Evolutionary conservation across 2,113 vertebrate species (phyloP), one percentile per base, ranked within the genome.

Genomic region (Labrus mixtus): DNA sequence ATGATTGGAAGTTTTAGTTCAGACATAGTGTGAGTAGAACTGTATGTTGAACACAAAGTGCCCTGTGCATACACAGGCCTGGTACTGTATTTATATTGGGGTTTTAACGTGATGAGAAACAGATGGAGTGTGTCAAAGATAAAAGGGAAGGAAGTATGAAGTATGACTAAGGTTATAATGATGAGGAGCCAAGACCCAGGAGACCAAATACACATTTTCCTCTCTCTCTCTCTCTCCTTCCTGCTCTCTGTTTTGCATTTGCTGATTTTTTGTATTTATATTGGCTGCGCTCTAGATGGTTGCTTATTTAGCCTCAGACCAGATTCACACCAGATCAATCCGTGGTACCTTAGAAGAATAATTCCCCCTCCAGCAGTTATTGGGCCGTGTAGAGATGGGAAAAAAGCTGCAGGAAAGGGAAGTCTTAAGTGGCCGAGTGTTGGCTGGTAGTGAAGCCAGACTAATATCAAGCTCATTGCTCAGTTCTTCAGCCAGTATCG

Each of bases 81-180:
- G 71, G 83, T 77, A 85, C 87, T 89, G 84, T 87, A 88, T 89
- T 88, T 89, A 86, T 84, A 89, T 83, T 87, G 86, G 68, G 29
- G 75, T 78, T 86, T 90, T 90, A 79, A 84, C 70, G 46, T 90
- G 79, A 93, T 91, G 85, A 78, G 78, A 83, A 91, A 76, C 92
- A 93, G 89, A 91, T 90, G 92, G 84, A 86, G 82, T 87, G 73
- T 85, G 86, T 91, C 90, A 86, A 90, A 91, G 90, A 91, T 92
- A 85, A 93, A 93, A 93, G 90, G 71, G 68, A 88, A 91, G 90
- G 87, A 93, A 90, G 90, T 90, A 90, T 93, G 87, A 90, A 92
- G 87, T 89, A 91, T 92, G 91, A 91, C 91, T 90, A 86, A 90
- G 89, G 90, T 90, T 92, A 90, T 91, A 89, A 90, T 87, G 85